These are phyloP conservation scores for Synergus gifuensis DNA, from an alignment of 2,888 invertebrate genomes.

Conservation along the genomic window DNA sequence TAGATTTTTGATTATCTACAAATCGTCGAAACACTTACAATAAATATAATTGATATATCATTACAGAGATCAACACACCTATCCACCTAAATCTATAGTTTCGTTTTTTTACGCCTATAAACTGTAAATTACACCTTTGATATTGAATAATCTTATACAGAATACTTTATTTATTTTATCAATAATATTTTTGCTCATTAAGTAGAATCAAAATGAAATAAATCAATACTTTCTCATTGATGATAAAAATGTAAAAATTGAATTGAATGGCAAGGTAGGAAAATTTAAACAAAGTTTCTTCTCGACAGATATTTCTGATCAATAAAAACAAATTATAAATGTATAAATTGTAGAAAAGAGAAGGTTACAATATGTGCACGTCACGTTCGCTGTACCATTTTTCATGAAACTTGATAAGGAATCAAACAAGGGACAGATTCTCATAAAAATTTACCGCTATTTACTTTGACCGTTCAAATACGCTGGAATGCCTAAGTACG, in stretches of 20 bases:
- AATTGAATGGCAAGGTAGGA: conserved; percentile 2
- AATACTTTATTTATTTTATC: neutral
- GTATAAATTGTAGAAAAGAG: neutral
- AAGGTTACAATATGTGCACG: neutral
- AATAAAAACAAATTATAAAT: conserved; percentile 33
- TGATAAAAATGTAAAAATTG: neutral
- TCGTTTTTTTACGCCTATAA: conserved; percentile 22
- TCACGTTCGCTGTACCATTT: neutral
- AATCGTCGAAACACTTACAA: conserved; percentile 34
- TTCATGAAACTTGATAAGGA: conserved; percentile 12
- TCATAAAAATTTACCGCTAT: conserved; percentile 11
- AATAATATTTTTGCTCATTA: neutral
- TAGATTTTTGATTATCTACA: conserved; percentile 10
- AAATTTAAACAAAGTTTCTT: too few species aligned
- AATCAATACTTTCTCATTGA: too few species aligned
- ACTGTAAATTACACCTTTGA: conserved; percentile 8
- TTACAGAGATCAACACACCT: conserved; percentile 36
- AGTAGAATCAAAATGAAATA: neutral
- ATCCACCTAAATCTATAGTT: conserved; percentile 13
- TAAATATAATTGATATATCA: conserved; percentile 24
- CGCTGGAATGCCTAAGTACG: too few species aligned
- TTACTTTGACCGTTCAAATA: too few species aligned
- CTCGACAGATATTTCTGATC: neutral
- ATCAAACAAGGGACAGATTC: neutral
- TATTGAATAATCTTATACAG: neutral